These are phyloP conservation scores for Yponomeuta malinellus DNA, from an alignment of 2,888 invertebrate species.

Conservation along the genomic window DNA sequence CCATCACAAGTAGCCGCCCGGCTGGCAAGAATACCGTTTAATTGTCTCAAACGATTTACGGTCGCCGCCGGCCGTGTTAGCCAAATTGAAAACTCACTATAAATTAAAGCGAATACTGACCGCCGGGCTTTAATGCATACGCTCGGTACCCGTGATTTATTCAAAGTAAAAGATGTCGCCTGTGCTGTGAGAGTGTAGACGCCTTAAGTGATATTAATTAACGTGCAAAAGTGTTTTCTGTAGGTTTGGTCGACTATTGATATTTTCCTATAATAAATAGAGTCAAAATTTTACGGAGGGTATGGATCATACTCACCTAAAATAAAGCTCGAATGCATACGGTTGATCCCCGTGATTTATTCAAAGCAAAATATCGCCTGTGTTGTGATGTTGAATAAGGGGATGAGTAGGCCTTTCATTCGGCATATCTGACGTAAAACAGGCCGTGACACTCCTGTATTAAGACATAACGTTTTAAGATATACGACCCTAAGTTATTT, in stretches of 20 bases:
- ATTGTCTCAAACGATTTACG: conserved; percentile 63
- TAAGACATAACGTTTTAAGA: too few species aligned
- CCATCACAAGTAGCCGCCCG: not conserved
- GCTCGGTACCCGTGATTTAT: not conserved
- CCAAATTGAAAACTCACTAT: conserved; percentile 63
- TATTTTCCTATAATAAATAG: too few species aligned
- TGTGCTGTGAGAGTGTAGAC: not conserved
- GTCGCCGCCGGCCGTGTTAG: conserved; percentile 45
- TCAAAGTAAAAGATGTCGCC: not conserved
- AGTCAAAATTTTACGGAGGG: too few species aligned
- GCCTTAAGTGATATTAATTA: not conserved
- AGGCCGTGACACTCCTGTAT: too few species aligned
- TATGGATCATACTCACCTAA: too few species aligned
- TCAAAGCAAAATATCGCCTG: too few species aligned
- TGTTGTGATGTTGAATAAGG: too few species aligned
- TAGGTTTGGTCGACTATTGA: not conserved
- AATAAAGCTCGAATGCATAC: too few species aligned
- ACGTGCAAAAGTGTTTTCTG: not conserved
- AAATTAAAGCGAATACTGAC: conserved; percentile 30
- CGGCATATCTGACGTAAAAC: too few species aligned
- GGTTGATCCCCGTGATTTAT: too few species aligned
- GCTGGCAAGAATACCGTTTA: conserved; percentile 38
- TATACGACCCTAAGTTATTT: too few species aligned
- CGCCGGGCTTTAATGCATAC: conserved; percentile 27
- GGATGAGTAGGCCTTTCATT: too few species aligned